phyloP scores from a whole-genome alignment of 30 jellyfish, hydroid and myxozoan species.

The Pseudorhiza aurosa region DNA sequence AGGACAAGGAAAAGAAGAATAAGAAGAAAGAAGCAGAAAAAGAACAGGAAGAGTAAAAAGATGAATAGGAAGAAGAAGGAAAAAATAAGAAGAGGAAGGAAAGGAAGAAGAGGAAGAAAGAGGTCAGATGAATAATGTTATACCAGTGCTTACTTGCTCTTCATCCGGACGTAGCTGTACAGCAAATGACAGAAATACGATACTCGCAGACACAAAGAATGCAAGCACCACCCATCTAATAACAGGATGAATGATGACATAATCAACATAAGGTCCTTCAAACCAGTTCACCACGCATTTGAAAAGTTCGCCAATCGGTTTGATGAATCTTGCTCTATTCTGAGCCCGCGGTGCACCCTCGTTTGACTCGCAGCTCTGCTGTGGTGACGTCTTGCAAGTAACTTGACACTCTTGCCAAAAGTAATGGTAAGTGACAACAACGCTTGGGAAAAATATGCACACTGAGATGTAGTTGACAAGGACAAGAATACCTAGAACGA shows the following conservation, averaged over 20 bases:
- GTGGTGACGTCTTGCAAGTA: conserved; percentile 6
- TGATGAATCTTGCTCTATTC: background rate
- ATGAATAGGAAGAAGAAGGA: too few relatives aligned
- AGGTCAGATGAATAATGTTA: too few relatives aligned
- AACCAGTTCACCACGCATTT: conserved; percentile 86
- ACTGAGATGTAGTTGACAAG: conserved; percentile 85
- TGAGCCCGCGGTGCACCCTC: background rate
- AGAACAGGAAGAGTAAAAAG: too few relatives aligned
- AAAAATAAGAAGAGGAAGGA: too few relatives aligned
- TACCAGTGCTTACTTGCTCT: conserved; percentile 84
- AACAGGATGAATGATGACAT: conserved; percentile 74
- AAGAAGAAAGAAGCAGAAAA: too few relatives aligned
- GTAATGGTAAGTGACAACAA: conserved; percentile 86
- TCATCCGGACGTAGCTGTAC: conserved; percentile 90
- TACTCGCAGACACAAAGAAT: conserved; percentile 28
- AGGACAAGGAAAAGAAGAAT: too few relatives aligned
- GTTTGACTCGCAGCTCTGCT: conserved; percentile 2
- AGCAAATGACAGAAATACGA: conserved; percentile 77
- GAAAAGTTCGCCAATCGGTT: conserved; percentile 72
- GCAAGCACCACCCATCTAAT: conserved; percentile 74
- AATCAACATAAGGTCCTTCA: conserved; percentile 78
- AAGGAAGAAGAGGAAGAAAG: too few relatives aligned
- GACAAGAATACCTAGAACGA: conserved; percentile 76
- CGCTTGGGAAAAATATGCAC: conserved; percentile 96
- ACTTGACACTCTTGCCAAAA: conserved; percentile 70